Evolutionary conservation across 1,140 invertebrate species (phyloP).

Genomic region (Subanguina moxae): DNA sequence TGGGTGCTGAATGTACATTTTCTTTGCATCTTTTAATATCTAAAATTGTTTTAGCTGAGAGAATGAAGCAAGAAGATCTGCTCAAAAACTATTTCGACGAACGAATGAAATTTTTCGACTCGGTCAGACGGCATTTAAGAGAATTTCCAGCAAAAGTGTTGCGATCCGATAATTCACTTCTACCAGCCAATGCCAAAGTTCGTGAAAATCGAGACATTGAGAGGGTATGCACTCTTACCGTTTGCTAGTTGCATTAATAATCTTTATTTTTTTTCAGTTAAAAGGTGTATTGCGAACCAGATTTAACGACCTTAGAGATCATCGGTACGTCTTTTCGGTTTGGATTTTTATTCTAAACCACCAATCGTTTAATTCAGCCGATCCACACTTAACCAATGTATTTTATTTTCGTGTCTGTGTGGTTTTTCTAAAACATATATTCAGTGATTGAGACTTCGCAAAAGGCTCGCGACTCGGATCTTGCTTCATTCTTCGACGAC

Average conservation of each 20-base stretch:
- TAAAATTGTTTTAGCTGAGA: slow-evolving; percentile 15
- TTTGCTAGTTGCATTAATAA: slow-evolving; percentile 1
- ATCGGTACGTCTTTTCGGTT: slow-evolving; percentile 11
- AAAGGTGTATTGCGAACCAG: slow-evolving; percentile 13
- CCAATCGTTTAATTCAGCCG: background rate
- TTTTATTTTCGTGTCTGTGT: background rate
- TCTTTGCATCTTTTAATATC: background rate
- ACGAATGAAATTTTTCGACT: slow-evolving; percentile 39
- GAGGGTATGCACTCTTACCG: slow-evolving; percentile 7
- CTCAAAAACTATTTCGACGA: slow-evolving; percentile 33
- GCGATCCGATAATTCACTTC: background rate
- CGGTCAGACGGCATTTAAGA: slow-evolving; percentile 18
- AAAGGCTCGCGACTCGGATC: slow-evolving; percentile 28
- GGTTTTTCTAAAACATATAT: background rate
- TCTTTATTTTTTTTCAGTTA: slow-evolving; percentile 16
- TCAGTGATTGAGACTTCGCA: slow-evolving; percentile 32
- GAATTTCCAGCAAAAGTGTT: slow-evolving; percentile 14
- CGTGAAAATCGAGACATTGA: background rate
- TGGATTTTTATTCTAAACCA: too few relatives aligned
- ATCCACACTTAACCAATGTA: slow-evolving; percentile 16
- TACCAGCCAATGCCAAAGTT: background rate
- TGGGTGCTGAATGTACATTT: slow-evolving; percentile 5
- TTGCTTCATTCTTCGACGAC: slow-evolving; percentile 38
- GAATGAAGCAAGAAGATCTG: slow-evolving; percentile 20
- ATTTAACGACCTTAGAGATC: slow-evolving; percentile 23